Evolutionary conservation across 92 coral and sea anemone genomes (phyloP), one percentile per base, ranked within the genome.

Genomic region (Porites rus): DNA sequence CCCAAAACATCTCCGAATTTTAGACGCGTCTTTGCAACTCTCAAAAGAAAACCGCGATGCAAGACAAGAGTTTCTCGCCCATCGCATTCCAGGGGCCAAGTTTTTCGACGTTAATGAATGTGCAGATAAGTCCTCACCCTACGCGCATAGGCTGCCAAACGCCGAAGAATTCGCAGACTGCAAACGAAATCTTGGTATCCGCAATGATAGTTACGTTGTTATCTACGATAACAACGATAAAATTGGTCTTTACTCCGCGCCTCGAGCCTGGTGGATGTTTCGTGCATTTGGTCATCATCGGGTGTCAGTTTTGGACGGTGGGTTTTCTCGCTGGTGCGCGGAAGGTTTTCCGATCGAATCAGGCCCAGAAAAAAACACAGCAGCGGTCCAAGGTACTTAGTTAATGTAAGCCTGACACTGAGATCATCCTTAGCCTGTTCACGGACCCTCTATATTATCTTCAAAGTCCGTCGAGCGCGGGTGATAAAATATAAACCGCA

Each of bases 211-310:
- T 50, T 95, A 96, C 70, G 96, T 96, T 75, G 91, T 96, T 18
- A 95, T 93, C 53, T 96, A 96, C 77, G 99, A 96, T 64, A 89
- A 94, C 14, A 92, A 90, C 74, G 94, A 86, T 14, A 92, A 80
- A 17, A 86, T 85, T 78, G 96, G 98, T 0, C 43, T 96, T 31
- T 96, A 94, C 82, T 96, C 99, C 8, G 94, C 98, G 10, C 99
- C 99, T 18, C 92, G 99, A 43, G 95, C 93, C 5, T 96, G 99
- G 99, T 96, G 98, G 99, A 96, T 90, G 10, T 86, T 96, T 62
- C 98, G 99, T 13, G 93, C 88, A 75, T 94, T 96, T 62, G 99
- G 99, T 14, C 99, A 96, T 88, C 87, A 93, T 43, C 87, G 74
- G 52, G 96, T 96, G 56, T 96, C 99, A 25, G 93, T 96, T 65